phyloP scores from a whole-genome alignment of 2,113 vertebrate genomes.

The Melanocharis versteri region DNA sequence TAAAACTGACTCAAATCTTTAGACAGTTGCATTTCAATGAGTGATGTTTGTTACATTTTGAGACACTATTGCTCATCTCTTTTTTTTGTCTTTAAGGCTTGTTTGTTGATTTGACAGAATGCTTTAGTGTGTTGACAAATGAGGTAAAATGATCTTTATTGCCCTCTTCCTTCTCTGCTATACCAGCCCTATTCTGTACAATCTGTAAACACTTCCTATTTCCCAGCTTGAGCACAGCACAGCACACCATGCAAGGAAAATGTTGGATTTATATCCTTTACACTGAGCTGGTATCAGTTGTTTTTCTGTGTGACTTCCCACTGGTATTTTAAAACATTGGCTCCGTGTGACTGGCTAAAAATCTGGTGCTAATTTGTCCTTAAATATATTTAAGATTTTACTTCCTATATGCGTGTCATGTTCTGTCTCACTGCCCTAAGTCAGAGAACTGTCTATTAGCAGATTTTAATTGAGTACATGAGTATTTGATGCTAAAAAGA shows the following conservation, averaged over 20 bases:
- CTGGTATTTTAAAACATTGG: background rate
- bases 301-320: background rate
- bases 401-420: background rate
- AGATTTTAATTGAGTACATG: background rate
- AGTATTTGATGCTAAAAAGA: background rate
- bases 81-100: background rate
- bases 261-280: background rate
- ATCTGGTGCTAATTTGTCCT: slow-evolving; percentile 9
- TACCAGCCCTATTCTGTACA: background rate
- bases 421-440: background rate
- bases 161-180: background rate
- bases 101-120: background rate
- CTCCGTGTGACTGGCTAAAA: background rate
- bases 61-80: background rate
- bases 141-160: background rate
- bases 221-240: background rate
- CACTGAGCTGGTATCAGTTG: slow-evolving; percentile 31
- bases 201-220: background rate
- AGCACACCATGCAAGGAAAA: accelerated
- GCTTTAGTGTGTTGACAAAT: background rate
- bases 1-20: slow-evolving; percentile 16
- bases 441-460: background rate
- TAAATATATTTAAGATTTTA: background rate
- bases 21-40: background rate
- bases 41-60: background rate